Conservation (phyloP, 2,888 invertebrate genomes). For the Heliconius sara region DNA sequence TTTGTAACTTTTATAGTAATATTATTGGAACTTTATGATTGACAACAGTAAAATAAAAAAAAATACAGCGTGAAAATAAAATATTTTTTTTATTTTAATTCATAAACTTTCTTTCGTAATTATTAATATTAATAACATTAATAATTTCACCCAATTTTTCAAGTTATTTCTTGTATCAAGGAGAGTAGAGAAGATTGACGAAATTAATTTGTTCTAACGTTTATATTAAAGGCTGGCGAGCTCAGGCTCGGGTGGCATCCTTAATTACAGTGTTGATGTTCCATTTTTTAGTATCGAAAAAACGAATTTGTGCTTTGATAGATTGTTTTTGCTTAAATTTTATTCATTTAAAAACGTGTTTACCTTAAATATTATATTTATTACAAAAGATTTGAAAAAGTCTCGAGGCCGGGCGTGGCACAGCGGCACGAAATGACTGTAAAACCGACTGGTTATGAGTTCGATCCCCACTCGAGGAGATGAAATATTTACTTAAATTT, state of each 20-base stretch:
- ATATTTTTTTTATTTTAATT: neutral
- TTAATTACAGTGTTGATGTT: conserved; percentile 28
- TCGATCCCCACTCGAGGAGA: no score
- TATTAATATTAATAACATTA: conserved; percentile 3
- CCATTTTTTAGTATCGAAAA: conserved; percentile 20
- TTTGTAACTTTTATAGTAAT: no score
- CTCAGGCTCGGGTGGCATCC: conserved; percentile 21
- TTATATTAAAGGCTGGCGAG: conserved; percentile 26
- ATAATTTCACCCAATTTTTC: conserved; percentile 8
- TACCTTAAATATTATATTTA: conserved; percentile 5
- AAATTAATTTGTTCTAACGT: conserved; percentile 27
- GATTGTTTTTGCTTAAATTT: conserved; percentile 12
- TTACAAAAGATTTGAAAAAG: neutral
- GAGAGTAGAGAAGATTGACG: conserved; percentile 8
- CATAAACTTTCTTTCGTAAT: neutral
- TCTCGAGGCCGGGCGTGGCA: no score
- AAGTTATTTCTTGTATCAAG: conserved; percentile 7
- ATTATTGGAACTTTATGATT: no score
- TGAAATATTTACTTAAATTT: no score
- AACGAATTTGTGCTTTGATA: conserved; percentile 10
- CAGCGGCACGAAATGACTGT: no score
- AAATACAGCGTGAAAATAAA: no score
- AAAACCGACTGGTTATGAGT: no score
- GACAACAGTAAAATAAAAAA: no score
- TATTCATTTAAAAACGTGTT: neutral